Evolutionary conservation across 64 coral and sea anemone species (phyloP).

Genomic region (Montipora cactus): DNA sequence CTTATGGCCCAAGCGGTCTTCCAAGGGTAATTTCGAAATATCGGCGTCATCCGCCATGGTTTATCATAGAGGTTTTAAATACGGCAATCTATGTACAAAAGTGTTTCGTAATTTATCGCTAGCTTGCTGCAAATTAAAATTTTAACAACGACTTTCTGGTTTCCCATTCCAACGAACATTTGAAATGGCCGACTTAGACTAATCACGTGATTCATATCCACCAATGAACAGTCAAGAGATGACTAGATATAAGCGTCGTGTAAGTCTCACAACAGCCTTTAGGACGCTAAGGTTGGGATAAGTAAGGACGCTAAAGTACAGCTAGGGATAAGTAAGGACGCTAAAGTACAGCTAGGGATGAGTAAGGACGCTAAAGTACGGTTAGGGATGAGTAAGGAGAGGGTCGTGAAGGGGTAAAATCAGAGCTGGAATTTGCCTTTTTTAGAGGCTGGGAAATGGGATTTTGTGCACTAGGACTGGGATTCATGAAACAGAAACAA

Average conservation of each 20-base stretch:
- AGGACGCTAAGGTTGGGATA: too few relatives aligned
- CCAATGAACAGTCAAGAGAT: not conserved
- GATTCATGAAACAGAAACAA: too few relatives aligned
- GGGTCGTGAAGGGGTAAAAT: too few relatives aligned
- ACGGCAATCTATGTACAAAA: slow-evolving; percentile 8
- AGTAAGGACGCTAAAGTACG: too few relatives aligned
- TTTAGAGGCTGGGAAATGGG: too few relatives aligned
- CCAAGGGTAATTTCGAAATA: slow-evolving; percentile 82
- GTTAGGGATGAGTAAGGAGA: too few relatives aligned
- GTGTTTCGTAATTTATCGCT: not conserved
- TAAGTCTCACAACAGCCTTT: not conserved
- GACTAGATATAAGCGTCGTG: not conserved
- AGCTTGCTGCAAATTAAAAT: slow-evolving; percentile 18
- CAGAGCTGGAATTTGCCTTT: too few relatives aligned
- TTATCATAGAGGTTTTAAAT: slow-evolving; percentile 2
- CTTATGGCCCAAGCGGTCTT: slow-evolving; percentile 90
- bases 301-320: too few relatives aligned
- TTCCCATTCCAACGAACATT: slow-evolving; percentile 35
- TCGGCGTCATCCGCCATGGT: slow-evolving; percentile 82
- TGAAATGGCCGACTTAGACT: slow-evolving; percentile 25
- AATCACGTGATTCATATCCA: slow-evolving; percentile 11
- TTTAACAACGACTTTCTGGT: not conserved
- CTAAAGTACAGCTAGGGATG: too few relatives aligned
- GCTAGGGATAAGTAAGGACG: too few relatives aligned
- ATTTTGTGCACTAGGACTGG: too few relatives aligned